These are phyloP conservation scores for Pangasius larnaudii DNA, from an alignment of 2,797 vertebrate species.

Conservation along the genomic window DNA sequence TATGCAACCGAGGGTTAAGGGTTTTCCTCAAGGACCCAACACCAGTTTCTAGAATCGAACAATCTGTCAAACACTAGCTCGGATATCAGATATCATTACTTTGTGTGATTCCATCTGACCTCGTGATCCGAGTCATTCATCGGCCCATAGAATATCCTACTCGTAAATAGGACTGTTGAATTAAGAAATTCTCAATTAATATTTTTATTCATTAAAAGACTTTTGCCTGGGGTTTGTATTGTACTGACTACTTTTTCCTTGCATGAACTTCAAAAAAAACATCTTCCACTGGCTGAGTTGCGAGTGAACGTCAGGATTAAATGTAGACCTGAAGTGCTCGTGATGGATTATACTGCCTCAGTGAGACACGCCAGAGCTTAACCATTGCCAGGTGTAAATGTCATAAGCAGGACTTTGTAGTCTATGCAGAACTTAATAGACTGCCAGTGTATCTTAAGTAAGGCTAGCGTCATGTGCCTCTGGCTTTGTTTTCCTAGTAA, in stretches of 20 bases:
- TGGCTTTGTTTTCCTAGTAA: not conserved
- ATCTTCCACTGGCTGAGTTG: not conserved
- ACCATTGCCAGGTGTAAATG: not conserved
- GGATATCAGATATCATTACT: not conserved
- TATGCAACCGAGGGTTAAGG: not conserved
- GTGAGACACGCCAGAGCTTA: not conserved
- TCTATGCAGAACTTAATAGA: not conserved
- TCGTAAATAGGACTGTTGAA: not conserved
- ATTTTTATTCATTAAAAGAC: conserved; percentile 32
- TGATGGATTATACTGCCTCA: not conserved
- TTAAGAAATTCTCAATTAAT: not conserved
- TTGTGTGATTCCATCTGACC: not conserved
- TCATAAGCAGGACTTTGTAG: not conserved
- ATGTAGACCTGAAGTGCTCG: not conserved
- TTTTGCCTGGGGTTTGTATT: conserved; percentile 12
- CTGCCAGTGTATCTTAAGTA: not conserved
- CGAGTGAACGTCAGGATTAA: not conserved
- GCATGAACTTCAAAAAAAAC: not conserved
- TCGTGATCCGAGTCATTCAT: conserved; percentile 2
- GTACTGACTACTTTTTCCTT: not conserved
- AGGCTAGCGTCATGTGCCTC: not conserved
- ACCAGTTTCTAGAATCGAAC: not conserved
- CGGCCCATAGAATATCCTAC: not conserved
- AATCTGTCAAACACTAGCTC: not conserved
- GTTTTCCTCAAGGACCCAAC: not conserved